Evolutionary conservation across 1,140 invertebrate species (phyloP), one percentile per base, ranked within the genome.

Genomic region (Tribolium madens): DNA sequence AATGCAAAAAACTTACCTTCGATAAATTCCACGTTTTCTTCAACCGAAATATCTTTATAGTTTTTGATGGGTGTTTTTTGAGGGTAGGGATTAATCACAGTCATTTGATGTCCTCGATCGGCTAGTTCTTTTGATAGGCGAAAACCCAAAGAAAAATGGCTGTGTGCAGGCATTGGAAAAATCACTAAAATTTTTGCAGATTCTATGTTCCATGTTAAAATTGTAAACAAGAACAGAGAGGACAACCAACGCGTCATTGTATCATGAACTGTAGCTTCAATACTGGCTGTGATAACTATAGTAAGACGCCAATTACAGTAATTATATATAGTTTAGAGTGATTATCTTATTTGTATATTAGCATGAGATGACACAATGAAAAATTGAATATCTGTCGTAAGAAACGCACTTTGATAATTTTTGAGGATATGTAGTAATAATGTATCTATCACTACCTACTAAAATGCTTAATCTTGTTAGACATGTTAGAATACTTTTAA

Each of bases 41-140:
- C 52, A 18, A 57, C 18, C 5, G 52, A 57, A 21, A 57, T 9
- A 18, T 57, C 52, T 57, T 9, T 17, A 21, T 57, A 57, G 18
- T 57, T 57, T n/a, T 57, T 57, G 18, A 57, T 57, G 6, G 52
- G 52, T 18, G 52, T 57, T 21, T 82, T 83, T 69, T 84, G 77
- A 13, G 82, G 83, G 68, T 86, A 86, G 0, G 84, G 83, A 53
- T 84, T 86, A 5, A 87, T 83, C 4, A 86, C 84, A 1, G 85
- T 87, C 0, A 87, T 82, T 64, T 88, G 83, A 78, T 89, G 88
- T 14, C 87, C 86, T 12, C 83, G 77, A 10, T 78, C 76, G 0
- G 85, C 82, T 50, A 89, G 77, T 42, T 83, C 83, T 53, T 85
- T 85, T 0, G 87, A 64, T 69, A 87, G 13, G 7, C 76, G 47